phyloP scores from a whole-genome alignment of 2,888 invertebrate genomes.

The Erebia epiphron region DNA sequence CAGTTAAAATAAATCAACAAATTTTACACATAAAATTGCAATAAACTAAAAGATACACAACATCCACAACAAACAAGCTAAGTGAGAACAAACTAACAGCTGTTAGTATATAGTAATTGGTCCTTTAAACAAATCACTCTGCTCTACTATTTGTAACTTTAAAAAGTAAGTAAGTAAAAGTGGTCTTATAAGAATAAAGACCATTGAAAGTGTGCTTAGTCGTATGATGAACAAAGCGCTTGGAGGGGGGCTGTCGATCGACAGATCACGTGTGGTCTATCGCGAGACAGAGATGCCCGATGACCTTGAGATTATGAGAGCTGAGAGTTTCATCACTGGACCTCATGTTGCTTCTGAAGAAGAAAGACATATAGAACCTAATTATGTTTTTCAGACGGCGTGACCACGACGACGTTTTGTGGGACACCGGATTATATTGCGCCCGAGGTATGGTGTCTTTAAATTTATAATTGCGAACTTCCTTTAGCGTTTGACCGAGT shows the following conservation, averaged over 20 bases:
- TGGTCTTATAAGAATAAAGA: too few relatives aligned
- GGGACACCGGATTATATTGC: conserved; percentile 99
- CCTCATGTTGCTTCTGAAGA: not conserved
- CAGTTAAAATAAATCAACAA: too few relatives aligned
- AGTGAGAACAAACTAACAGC: too few relatives aligned
- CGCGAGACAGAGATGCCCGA: not conserved
- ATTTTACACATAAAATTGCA: too few relatives aligned
- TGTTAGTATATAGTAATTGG: too few relatives aligned
- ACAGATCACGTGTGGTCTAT: not conserved
- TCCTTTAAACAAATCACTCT: too few relatives aligned
- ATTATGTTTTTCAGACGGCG: conserved; percentile 84
- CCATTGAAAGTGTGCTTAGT: not conserved
- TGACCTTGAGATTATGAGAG: not conserved
- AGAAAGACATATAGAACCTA: not conserved
- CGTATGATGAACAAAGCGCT: not conserved
- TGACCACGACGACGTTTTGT: conserved; percentile 97
- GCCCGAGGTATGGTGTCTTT: conserved; percentile 87
- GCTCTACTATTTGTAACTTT: too few relatives aligned
- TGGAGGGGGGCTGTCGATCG: not conserved
- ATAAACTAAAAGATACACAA: too few relatives aligned
- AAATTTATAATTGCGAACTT: not conserved
- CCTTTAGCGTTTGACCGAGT: not conserved
- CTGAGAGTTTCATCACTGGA: not conserved
- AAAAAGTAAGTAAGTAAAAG: too few relatives aligned
- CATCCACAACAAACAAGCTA: too few relatives aligned